Percentiles rank a stretch among this genome's conserved stretches.
Conservation (phyloP, 2,888 invertebrate genomes). For the Rhamphomyia laevipes region DNA sequence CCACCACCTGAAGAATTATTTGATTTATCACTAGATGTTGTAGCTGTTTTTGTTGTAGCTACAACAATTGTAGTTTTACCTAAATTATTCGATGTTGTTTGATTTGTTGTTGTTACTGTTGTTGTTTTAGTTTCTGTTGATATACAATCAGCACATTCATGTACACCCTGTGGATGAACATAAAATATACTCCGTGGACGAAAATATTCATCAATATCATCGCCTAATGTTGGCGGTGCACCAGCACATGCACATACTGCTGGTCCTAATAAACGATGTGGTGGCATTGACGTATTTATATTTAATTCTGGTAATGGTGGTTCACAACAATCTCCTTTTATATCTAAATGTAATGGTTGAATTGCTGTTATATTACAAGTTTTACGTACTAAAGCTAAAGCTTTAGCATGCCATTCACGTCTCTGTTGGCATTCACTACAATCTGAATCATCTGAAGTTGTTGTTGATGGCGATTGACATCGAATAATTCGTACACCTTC, state of each 20-base stretch:
- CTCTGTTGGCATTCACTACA: constrained; percentile 38
- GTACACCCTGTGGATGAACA: constrained; percentile 53
- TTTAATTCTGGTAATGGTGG: constrained; percentile 13
- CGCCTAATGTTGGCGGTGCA: constrained; percentile 47
- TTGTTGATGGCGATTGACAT: constrained; percentile 36
- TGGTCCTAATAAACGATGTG: constrained; percentile 52
- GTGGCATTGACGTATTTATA: constrained; percentile 50
- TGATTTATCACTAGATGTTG: constrained; percentile 10
- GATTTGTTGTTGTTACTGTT: not conserved
- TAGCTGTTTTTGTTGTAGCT: not conserved
- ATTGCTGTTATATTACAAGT: constrained; percentile 30
- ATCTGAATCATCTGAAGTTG: constrained; percentile 38
- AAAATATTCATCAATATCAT: constrained; percentile 52
- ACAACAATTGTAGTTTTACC: not conserved
- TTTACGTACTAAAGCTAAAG: constrained; percentile 35
- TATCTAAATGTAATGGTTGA: constrained; percentile 1
- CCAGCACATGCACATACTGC: constrained; percentile 62
- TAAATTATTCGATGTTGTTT: constrained; percentile 2
- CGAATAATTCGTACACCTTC: constrained; percentile 47
- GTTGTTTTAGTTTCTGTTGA: constrained; percentile 18
- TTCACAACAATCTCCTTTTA: constrained; percentile 19
- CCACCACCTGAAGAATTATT: constrained; percentile 8
- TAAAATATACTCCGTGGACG: constrained; percentile 55
- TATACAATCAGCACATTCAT: constrained; percentile 40
- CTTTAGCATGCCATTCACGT: constrained; percentile 38